Percentiles rank a stretch among this genome's conserved stretches.
Conservation (phyloP, 1,140 invertebrate genomes). For the Conus ventricosus region DNA sequence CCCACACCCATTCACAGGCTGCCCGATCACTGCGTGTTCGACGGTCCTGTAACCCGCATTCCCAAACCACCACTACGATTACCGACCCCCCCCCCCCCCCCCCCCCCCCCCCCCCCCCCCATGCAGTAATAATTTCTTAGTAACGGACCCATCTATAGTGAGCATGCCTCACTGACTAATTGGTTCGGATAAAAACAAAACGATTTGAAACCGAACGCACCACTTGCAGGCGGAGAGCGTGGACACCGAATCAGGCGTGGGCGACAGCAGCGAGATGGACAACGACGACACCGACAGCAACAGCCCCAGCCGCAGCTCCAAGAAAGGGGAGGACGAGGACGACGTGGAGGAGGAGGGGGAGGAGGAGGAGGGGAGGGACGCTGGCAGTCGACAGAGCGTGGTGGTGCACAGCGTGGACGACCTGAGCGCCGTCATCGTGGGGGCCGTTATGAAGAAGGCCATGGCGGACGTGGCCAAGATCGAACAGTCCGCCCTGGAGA, state of each 20-base stretch:
- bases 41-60: too few relatives aligned
- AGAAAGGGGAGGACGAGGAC: conserved; percentile 20
- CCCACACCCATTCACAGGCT: too few relatives aligned
- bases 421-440: conserved; percentile 63
- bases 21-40: too few relatives aligned
- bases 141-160: too few relatives aligned
- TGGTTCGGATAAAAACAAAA: too few relatives aligned
- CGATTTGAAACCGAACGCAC: too few relatives aligned
- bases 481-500: conserved; percentile 18
- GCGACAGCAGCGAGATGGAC: conserved; percentile 36
- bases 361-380: conserved; percentile 34
- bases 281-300: conserved; percentile 33
- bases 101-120: too few relatives aligned
- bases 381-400: conserved; percentile 41
- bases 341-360: conserved; percentile 24
- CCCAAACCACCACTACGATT: too few relatives aligned
- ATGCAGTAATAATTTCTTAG: too few relatives aligned
- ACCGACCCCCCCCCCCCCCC: too few relatives aligned
- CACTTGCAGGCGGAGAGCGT: conserved; percentile 3
- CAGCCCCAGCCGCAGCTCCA: too few relatives aligned
- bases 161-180: too few relatives aligned
- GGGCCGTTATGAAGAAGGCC: conserved; percentile 62
- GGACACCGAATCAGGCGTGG: conserved; percentile 47
- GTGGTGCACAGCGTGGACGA: conserved; percentile 66
- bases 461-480: conserved; percentile 39